A percentile compares a stretch with the other conserved stretches of the same genome.
phyloP scores from a whole-genome alignment of 2,113 vertebrate species.

The Myodes glareolus region DNA sequence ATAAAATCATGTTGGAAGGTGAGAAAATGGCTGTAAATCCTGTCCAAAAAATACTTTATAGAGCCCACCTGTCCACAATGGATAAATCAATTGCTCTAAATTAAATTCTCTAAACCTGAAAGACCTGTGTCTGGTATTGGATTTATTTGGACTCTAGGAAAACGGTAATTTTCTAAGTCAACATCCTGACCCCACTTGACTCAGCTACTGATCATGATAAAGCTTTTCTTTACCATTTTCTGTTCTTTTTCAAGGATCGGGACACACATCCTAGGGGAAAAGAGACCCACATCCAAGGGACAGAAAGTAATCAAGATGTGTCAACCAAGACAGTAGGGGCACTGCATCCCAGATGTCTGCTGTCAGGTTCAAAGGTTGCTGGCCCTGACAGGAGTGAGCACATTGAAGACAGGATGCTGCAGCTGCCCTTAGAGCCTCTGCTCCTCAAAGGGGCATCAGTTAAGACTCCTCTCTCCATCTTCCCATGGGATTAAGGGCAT shows the following conservation, averaged over 20 bases:
- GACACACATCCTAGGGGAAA: slow-evolving; percentile 72
- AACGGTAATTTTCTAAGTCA: slow-evolving; percentile 87
- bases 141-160: slow-evolving; percentile 86
- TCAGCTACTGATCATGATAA: slow-evolving; percentile 78
- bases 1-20: slow-evolving; percentile 10
- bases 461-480: slow-evolving; percentile 71
- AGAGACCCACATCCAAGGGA: slow-evolving; percentile 67
- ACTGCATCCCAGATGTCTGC: slow-evolving; percentile 17
- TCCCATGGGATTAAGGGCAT: slow-evolving; percentile 74
- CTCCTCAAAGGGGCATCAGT: slow-evolving; percentile 79
- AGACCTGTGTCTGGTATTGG: slow-evolving; percentile 75
- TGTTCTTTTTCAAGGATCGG: slow-evolving; percentile 74
- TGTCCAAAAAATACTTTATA: slow-evolving; percentile 83
- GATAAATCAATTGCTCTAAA: slow-evolving; percentile 89
- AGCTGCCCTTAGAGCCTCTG: slow-evolving; percentile 68
- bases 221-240: slow-evolving; percentile 74
- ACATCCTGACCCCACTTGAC: slow-evolving; percentile 84
- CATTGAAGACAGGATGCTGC: slow-evolving; percentile 41
- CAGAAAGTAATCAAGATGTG: slow-evolving; percentile 82
- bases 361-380: slow-evolving; percentile 56
- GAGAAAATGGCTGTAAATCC: slow-evolving; percentile 79
- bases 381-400: slow-evolving; percentile 47
- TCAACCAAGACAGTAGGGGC: slow-evolving; percentile 14
- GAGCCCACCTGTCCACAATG: slow-evolving; percentile 84
- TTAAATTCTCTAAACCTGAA: slow-evolving; percentile 86